Percentiles rank a stretch among this genome's conserved stretches.
phyloP scores from a whole-genome alignment of 2,797 vertebrate species.

The Mallotus villosus region DNA sequence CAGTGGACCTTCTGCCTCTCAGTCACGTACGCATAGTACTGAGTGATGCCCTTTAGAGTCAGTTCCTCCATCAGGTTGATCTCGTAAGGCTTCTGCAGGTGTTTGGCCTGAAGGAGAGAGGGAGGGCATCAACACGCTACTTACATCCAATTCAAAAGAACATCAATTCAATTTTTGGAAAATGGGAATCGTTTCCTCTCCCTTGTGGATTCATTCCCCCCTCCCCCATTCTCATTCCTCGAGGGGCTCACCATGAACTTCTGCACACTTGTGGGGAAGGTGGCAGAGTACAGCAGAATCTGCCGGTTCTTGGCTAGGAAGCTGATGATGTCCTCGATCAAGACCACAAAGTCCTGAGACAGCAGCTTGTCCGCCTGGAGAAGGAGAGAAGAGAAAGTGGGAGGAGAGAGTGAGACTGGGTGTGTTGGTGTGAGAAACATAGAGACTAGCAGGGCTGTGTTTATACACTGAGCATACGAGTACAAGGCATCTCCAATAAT shows the following conservation, averaged over 20 bases:
- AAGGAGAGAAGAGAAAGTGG: not conserved
- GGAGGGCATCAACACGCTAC: too few species aligned
- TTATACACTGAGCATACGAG: not conserved
- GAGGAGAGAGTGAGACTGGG: not conserved
- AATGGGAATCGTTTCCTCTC: too few species aligned
- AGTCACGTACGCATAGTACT: conserved; percentile 83
- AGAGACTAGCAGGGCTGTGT: not conserved
- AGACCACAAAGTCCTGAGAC: conserved; percentile 83
- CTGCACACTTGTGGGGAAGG: conserved; percentile 83
- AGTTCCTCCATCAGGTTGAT: conserved; percentile 87
- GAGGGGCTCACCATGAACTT: conserved; percentile 80
- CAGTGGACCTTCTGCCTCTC: conserved; percentile 85
- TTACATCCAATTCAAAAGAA: too few species aligned
- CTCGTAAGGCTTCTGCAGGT: conserved; percentile 83
- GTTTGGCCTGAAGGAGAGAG: conserved; percentile 63
- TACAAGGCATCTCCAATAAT: not conserved
- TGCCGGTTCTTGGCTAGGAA: conserved; percentile 81
- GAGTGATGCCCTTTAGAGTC: conserved; percentile 84
- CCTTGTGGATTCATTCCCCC: not conserved
- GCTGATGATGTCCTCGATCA: conserved; percentile 83
- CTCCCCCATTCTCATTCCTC: not conserved
- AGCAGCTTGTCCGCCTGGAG: conserved; percentile 81
- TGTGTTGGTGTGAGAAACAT: too few species aligned
- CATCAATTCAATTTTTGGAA: too few species aligned
- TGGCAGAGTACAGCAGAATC: conserved; percentile 84